These are phyloP conservation scores for Erpetoichthys calabaricus DNA, from an alignment of 2,797 vertebrate genomes.

Conservation along the genomic window DNA sequence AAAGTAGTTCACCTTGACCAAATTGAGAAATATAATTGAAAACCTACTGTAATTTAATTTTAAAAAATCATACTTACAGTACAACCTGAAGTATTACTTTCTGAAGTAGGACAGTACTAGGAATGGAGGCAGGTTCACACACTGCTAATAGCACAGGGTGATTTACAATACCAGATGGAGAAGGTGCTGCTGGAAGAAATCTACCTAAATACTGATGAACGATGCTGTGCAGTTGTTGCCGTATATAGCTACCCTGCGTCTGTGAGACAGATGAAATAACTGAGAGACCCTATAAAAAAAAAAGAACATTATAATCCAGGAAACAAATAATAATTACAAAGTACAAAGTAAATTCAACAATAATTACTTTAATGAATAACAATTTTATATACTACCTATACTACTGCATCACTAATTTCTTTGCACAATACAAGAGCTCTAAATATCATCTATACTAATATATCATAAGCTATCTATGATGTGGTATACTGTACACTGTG, in stretches of 20 bases:
- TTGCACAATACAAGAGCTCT: too few relatives aligned
- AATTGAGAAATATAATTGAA: too few relatives aligned
- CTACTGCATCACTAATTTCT: too few relatives aligned
- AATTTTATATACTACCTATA: too few relatives aligned
- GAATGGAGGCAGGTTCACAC: slow-evolving; percentile 41
- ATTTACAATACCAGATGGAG: slow-evolving; percentile 37
- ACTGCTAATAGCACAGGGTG: slow-evolving; percentile 74
- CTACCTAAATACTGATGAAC: slow-evolving; percentile 72
- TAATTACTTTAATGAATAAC: too few relatives aligned
- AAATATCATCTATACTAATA: too few relatives aligned
- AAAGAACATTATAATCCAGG: not conserved
- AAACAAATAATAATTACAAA: too few relatives aligned
- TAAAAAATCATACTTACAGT: slow-evolving; percentile 43
- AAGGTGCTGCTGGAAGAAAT: slow-evolving; percentile 66
- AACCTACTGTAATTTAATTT: too few relatives aligned
- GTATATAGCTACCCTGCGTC: slow-evolving; percentile 65
- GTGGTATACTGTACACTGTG: too few relatives aligned
- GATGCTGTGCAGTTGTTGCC: slow-evolving; percentile 70
- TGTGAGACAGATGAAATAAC: slow-evolving; percentile 65
- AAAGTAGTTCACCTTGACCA: too few relatives aligned
- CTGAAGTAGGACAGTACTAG: slow-evolving; percentile 43
- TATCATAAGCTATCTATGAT: too few relatives aligned
- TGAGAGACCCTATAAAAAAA: slow-evolving; percentile 63
- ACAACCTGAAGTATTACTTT: slow-evolving; percentile 62
- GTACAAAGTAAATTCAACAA: too few relatives aligned